Percentiles rank a stretch among this genome's conserved stretches.
phyloP scores from a whole-genome alignment of 2,113 vertebrate genomes.

The Oncorhynchus tshawytscha region DNA sequence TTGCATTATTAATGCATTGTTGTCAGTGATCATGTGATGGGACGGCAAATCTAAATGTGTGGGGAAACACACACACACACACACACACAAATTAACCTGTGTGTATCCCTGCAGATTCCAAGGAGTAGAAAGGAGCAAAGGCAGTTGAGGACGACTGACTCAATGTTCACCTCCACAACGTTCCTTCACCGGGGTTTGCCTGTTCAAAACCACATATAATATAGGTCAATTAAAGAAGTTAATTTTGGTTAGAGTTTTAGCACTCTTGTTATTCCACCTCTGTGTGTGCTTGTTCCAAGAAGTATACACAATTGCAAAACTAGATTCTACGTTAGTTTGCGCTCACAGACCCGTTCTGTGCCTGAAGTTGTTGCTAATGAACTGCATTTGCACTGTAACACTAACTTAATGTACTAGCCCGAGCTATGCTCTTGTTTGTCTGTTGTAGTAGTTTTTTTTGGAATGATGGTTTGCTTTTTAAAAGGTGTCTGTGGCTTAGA shows the following conservation, averaged over 20 bases:
- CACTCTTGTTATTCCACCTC: not conserved
- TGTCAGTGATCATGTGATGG: slow-evolving; percentile 1
- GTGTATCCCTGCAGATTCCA: not conserved
- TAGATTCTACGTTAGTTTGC: not conserved
- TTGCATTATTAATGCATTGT: not conserved
- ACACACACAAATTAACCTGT: slow-evolving; percentile 2
- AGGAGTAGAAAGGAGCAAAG: not conserved
- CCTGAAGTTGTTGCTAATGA: slow-evolving; percentile 4
- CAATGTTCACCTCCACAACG: not conserved
- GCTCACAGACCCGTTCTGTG: slow-evolving; percentile 13
- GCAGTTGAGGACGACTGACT: not conserved
- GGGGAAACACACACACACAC: too few species aligned
- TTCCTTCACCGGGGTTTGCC: not conserved
- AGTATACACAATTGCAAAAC: slow-evolving; percentile 17
- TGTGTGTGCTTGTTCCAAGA: not conserved
- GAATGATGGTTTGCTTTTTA: not conserved
- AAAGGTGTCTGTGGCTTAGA: slow-evolving; percentile 1
- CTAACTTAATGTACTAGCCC: not conserved
- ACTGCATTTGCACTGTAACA: slow-evolving; percentile 3
- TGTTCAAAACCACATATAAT: slow-evolving; percentile 1
- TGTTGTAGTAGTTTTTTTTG: not conserved
- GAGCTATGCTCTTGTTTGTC: not conserved
- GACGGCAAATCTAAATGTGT: too few species aligned
- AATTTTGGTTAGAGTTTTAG: not conserved
- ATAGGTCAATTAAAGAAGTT: not conserved